A percentile compares a stretch with the other conserved stretches of the same genome.
Evolutionary conservation across 2,113 vertebrate genomes (phyloP).

Genomic region (Eurystomus gularis): DNA sequence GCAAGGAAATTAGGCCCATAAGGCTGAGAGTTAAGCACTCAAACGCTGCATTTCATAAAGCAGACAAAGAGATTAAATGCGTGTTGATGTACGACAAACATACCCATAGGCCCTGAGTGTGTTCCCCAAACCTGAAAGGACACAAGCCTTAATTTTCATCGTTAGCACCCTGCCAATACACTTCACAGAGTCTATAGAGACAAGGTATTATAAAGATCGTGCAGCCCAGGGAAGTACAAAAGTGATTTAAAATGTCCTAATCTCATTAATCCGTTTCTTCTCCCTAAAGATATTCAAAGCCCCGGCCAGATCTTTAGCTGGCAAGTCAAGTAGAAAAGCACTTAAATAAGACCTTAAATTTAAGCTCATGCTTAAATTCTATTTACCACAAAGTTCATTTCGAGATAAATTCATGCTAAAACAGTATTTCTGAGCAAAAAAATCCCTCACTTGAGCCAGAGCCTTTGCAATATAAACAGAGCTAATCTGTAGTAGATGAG

Average conservation of each 20-base stretch:
- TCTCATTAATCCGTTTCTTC: slow-evolving; percentile 43
- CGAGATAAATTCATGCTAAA: slow-evolving; percentile 31
- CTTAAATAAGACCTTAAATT: slow-evolving; percentile 59
- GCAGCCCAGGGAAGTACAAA: neutral
- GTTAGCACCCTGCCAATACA: neutral
- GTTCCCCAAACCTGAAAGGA: neutral
- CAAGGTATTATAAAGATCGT: neutral
- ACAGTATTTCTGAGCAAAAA: slow-evolving; percentile 10
- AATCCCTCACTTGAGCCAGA: neutral
- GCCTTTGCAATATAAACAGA: slow-evolving; percentile 44
- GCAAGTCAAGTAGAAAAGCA: slow-evolving; percentile 28
- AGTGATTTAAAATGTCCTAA: slow-evolving; percentile 37
- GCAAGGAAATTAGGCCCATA: neutral
- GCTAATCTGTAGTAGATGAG: slow-evolving; percentile 16
- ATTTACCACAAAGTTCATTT: slow-evolving; percentile 34
- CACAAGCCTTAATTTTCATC: neutral
- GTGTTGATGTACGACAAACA: neutral
- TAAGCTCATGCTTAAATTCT: slow-evolving; percentile 23
- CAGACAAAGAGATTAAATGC: neutral
- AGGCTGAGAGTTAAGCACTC: neutral
- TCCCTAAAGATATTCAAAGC: slow-evolving; percentile 25
- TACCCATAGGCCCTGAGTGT: neutral
- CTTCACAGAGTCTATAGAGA: neutral
- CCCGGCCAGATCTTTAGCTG: slow-evolving; percentile 31
- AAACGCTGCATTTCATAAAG: neutral